phyloP scores from a whole-genome alignment of 2,113 vertebrate genomes.

The Ranitomeya variabilis region DNA sequence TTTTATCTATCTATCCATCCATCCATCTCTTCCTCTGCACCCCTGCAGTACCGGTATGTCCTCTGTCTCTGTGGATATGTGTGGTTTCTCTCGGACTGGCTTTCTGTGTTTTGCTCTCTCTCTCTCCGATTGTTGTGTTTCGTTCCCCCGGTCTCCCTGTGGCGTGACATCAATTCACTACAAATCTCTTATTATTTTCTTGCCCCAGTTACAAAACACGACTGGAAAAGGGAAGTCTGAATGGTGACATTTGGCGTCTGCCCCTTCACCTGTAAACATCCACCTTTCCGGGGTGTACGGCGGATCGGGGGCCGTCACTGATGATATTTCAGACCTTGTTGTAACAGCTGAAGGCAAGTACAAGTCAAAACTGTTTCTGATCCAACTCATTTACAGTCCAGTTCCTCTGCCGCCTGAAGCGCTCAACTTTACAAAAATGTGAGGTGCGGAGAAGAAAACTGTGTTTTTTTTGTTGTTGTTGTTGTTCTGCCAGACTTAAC shows the following conservation, averaged over 20 bases:
- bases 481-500: constrained; percentile 18
- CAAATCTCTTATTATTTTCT: constrained; percentile 4
- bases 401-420: constrained; percentile 36
- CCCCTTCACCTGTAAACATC: constrained; percentile 35
- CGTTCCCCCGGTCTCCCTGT: not conserved
- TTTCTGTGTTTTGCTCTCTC: not conserved
- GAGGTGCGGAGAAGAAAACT: constrained; percentile 1
- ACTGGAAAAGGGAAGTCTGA: not conserved
- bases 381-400: constrained; percentile 52
- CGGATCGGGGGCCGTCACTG: not conserved
- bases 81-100: not conserved
- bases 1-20: not conserved
- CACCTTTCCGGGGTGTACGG: not conserved
- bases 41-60: not conserved
- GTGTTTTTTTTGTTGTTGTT: not conserved
- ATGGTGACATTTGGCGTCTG: constrained; percentile 13
- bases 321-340: constrained; percentile 16
- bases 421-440: constrained; percentile 4
- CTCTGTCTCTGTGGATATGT: not conserved
- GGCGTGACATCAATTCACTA: constrained; percentile 1
- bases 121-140: not conserved
- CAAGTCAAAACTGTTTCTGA: constrained; percentile 27
- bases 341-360: constrained; percentile 18
- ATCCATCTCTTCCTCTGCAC: too few species aligned
- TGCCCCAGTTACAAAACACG: not conserved